phyloP scores from a whole-genome alignment of 1,140 invertebrate species.

The Anadara kagoshimensis region DNA sequence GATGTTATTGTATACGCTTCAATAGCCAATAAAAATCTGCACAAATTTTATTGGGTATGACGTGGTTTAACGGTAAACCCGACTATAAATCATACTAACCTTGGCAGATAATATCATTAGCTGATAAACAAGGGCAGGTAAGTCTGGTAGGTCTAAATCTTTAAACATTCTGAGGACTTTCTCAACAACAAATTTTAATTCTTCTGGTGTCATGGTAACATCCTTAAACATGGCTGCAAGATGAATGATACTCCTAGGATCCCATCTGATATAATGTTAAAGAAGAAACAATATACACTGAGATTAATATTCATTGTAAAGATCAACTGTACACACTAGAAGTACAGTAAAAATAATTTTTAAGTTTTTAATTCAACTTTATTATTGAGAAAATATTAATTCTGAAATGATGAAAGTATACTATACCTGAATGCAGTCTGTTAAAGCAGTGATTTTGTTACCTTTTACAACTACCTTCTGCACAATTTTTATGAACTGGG shows the following conservation, averaged over 20 bases:
- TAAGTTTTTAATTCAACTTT: neutral
- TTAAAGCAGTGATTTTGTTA: too few relatives aligned
- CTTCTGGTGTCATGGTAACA: slow-evolving; percentile 66
- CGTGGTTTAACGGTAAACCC: too few relatives aligned
- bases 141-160: slow-evolving; percentile 68
- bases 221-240: slow-evolving; percentile 70
- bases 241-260: slow-evolving; percentile 56
- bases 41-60: too few relatives aligned
- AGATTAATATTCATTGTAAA: too few relatives aligned
- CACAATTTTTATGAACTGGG: too few relatives aligned
- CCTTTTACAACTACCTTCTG: too few relatives aligned
- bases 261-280: slow-evolving; percentile 66
- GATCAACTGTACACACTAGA: too few relatives aligned
- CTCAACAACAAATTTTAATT: slow-evolving; percentile 72
- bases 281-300: neutral
- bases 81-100: slow-evolving; percentile 35
- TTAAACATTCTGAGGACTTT: slow-evolving; percentile 70
- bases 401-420: neutral
- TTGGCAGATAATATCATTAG: slow-evolving; percentile 69
- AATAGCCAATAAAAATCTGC: too few relatives aligned
- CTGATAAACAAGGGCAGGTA: slow-evolving; percentile 73
- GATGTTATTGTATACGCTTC: too few relatives aligned
- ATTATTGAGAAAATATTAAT: neutral
- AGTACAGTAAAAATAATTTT: neutral
- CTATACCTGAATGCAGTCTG: too few relatives aligned